phyloP scores from a whole-genome alignment of 2,113 vertebrate species.

The Ahaetulla prasina region DNA sequence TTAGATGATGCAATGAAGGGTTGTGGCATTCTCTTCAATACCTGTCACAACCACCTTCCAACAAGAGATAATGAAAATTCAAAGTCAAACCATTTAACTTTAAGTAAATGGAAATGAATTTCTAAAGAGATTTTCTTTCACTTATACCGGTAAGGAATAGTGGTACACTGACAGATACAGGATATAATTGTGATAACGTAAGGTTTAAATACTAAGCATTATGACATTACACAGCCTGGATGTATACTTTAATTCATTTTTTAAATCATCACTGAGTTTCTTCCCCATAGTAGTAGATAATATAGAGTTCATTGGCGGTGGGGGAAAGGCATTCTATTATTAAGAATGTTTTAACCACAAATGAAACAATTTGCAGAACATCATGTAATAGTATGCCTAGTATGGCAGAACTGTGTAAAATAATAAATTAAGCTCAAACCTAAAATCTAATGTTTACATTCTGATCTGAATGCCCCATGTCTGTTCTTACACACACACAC shows the following conservation, averaged over 20 bases:
- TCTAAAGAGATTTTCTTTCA: constrained; percentile 64
- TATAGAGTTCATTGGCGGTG: constrained; percentile 34
- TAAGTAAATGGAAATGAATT: constrained; percentile 71
- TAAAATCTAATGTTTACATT: constrained; percentile 34
- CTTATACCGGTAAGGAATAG: constrained; percentile 53
- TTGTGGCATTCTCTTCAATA: constrained; percentile 58
- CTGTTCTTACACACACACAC: background rate
- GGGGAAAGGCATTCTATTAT: constrained; percentile 35
- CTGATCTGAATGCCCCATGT: background rate
- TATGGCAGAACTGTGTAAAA: constrained; percentile 50
- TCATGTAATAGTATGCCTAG: constrained; percentile 54
- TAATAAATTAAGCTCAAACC: constrained; percentile 51
- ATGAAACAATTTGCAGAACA: constrained; percentile 63
- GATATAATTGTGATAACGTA: constrained; percentile 56
- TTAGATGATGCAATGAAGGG: constrained; percentile 66
- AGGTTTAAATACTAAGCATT: constrained; percentile 54
- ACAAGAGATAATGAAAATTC: constrained; percentile 68
- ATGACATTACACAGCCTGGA: constrained; percentile 28
- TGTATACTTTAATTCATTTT: constrained; percentile 46
- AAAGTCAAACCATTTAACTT: constrained; percentile 70
- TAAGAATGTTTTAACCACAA: constrained; percentile 54
- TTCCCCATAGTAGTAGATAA: constrained; percentile 38
- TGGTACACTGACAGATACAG: constrained; percentile 54
- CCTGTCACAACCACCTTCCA: constrained; percentile 65
- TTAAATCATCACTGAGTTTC: constrained; percentile 33